Evolutionary conservation across 2,888 invertebrate genomes (phyloP), one percentile per base, ranked within the genome.

Genomic region (Prosopocoilus inquinatus): DNA sequence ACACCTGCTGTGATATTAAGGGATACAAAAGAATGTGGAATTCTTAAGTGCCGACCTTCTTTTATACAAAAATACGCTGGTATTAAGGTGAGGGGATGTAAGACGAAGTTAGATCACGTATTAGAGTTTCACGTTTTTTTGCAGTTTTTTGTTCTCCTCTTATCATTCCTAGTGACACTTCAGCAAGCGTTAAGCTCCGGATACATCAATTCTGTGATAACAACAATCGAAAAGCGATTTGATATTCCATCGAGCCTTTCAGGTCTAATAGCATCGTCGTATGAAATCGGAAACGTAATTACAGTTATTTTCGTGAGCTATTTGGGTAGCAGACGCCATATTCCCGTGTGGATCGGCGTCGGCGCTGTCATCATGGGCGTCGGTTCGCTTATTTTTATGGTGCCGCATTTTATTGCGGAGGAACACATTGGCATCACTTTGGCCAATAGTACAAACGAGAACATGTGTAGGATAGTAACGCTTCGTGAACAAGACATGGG

Each of bases 251-350:
- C 94, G 75, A 91, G 92, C 74, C 88, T 93, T 64, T 94, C 94
- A 48, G 95, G 96, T 55, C 84, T 95, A 67, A 91, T 96, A 65
- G 94, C 95, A 55, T 94, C 94, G 69, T 93, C 94, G 69, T 95
- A 95, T 77, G 96, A 96, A 82, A 92, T 94, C 71, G 96, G 96
- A 70, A 95, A 95, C 79, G 91, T 96, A 67, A 90, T 94, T 73
- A 94, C 96, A 35, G 95, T 96, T 69, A 92, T 96, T 74, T 95
- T 96, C 78, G 95, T 96, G 67, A 94, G 94, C 73, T 96, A 96
- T 76, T 86, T 96, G 70, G 96, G 96, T 64, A 93, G 94, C 70
- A 84, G 93, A 59, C 82, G 96, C 62, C 93, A 94, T 77, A 94
- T 94, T 75, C 95, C 95, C 50, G 90, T 91, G 36, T 96, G 95